A percentile compares a stretch with the other conserved stretches of the same genome.
phyloP scores from a whole-genome alignment of 2,113 vertebrate genomes.

The Thomomys bottae region DNA sequence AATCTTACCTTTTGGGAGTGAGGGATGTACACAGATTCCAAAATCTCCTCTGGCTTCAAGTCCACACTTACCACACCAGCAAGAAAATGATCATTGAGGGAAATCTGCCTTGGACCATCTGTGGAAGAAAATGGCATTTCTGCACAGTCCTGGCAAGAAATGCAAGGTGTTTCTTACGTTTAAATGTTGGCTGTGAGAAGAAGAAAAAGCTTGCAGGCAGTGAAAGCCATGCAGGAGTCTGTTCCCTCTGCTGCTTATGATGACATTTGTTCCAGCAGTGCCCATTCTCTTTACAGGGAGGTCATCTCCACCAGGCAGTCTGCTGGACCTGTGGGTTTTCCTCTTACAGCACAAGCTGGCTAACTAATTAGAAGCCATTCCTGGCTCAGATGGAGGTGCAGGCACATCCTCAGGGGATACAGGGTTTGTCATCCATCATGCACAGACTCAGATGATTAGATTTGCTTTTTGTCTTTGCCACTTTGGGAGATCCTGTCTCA shows the following conservation, averaged over 20 bases:
- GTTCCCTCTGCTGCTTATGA: fast-evolving
- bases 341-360: neutral
- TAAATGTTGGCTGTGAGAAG: neutral
- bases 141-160: neutral
- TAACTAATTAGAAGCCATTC: neutral
- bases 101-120: constrained; percentile 82
- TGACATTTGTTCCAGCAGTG: neutral
- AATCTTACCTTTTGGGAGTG: constrained; percentile 85
- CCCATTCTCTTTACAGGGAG: fast-evolving
- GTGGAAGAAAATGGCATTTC: constrained; percentile 66
- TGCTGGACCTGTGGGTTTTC: neutral
- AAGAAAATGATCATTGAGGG: constrained; percentile 87
- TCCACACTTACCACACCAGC: constrained; percentile 84
- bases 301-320: neutral
- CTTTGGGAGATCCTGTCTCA: neutral
- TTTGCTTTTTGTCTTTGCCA: neutral
- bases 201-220: neutral
- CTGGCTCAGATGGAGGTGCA: fast-evolving
- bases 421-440: neutral
- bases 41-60: constrained; percentile 85
- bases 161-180: neutral
- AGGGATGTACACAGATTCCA: constrained; percentile 88
- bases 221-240: neutral
- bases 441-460: neutral
- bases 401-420: neutral